Percentiles rank a stretch among this genome's conserved stretches.
phyloP scores from a whole-genome alignment of 2,113 vertebrate species.

The Solenodon paradoxus region DNA sequence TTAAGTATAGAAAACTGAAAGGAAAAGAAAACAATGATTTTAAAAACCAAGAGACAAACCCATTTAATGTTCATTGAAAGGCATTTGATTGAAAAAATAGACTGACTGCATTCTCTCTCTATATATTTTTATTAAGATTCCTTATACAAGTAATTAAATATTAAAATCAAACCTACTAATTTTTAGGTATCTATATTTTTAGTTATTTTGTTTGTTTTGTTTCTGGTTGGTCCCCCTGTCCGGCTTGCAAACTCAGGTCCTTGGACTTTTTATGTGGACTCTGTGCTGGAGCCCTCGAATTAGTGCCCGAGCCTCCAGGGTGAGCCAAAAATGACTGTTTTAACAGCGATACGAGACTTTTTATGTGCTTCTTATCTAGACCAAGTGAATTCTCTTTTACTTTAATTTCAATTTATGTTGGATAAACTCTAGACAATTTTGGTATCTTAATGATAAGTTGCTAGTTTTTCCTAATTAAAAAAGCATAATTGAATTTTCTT shows the following conservation, averaged over 20 bases:
- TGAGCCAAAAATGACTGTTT: too few species aligned
- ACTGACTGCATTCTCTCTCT: neutral
- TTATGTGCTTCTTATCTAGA: neutral
- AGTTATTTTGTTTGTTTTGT: too few species aligned
- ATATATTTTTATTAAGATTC: too few species aligned
- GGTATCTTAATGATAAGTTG: constrained; percentile 31
- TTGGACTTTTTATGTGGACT: too few species aligned
- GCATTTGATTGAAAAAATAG: neutral
- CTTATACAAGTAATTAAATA: neutral
- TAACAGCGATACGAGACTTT: neutral
- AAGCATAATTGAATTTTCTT: constrained; percentile 43
- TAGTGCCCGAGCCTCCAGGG: too few species aligned
- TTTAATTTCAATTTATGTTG: constrained; percentile 42
- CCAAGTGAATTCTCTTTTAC: neutral
- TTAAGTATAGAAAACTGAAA: neutral
- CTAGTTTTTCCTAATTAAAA: constrained; percentile 45
- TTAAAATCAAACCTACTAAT: constrained; percentile 4
- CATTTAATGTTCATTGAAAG: neutral
- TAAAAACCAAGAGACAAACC: neutral
- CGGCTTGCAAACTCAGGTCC: too few species aligned
- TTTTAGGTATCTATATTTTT: too few species aligned
- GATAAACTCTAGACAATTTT: neutral
- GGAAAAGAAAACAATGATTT: neutral
- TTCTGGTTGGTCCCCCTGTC: too few species aligned
- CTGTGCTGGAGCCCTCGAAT: too few species aligned